These are phyloP conservation scores for Enteromius unitaeniatus DNA, from an alignment of 2,797 vertebrate species.

Conservation along the genomic window DNA sequence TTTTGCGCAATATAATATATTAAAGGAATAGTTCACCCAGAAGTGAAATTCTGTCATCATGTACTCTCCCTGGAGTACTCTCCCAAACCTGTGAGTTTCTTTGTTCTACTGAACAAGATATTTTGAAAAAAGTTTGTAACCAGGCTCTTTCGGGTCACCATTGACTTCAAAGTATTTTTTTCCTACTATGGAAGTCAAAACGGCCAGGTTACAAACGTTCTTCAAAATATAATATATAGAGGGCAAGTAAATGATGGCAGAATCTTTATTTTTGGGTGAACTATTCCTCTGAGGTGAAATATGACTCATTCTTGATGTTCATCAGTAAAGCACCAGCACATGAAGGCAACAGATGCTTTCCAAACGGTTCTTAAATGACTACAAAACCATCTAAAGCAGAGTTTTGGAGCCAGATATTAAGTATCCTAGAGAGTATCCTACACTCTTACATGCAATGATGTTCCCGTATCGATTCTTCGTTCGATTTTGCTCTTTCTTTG, in stretches of 20 bases:
- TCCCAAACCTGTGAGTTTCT: too few relatives aligned
- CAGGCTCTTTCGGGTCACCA: too few relatives aligned
- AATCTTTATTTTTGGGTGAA: too few relatives aligned
- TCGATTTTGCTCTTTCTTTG: slow-evolving; percentile 99
- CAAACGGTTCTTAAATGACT: not conserved
- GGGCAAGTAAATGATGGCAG: too few relatives aligned
- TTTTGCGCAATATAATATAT: not conserved
- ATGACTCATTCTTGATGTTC: slow-evolving; percentile 13
- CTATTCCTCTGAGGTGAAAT: slow-evolving; percentile 1
- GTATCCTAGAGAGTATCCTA: slow-evolving; percentile 54
- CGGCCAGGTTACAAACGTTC: too few relatives aligned
- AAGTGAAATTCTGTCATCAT: too few relatives aligned
- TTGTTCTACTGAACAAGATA: too few relatives aligned
- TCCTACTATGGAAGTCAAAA: too few relatives aligned
- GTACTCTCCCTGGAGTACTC: too few relatives aligned
- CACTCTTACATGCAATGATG: slow-evolving; percentile 99
- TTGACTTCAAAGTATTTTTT: too few relatives aligned
- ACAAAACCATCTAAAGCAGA: not conserved
- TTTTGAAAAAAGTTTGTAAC: too few relatives aligned
- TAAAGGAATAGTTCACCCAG: not conserved
- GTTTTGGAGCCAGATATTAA: not conserved
- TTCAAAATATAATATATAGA: too few relatives aligned
- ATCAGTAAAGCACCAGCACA: not conserved
- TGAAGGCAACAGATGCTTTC: not conserved
- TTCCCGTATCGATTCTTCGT: slow-evolving; percentile 99